phyloP scores from a whole-genome alignment of 2,113 vertebrate genomes.

The Herpailurus yagouaroundi region DNA sequence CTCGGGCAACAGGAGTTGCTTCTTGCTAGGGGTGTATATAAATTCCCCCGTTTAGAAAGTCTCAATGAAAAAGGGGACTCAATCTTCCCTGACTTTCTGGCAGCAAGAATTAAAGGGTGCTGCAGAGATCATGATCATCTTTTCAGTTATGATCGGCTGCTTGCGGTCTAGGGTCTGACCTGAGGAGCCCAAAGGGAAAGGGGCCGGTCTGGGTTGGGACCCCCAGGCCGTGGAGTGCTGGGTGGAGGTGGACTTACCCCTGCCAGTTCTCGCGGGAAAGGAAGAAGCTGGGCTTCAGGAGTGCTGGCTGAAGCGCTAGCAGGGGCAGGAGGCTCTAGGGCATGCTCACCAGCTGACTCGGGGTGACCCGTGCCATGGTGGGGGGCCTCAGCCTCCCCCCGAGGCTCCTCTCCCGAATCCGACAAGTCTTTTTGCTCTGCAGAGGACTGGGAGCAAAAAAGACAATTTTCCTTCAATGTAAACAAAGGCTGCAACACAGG shows the following conservation, averaged over 20 bases:
- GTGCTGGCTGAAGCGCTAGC: conserved; percentile 79
- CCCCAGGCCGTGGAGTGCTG: conserved; percentile 65
- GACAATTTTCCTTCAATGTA: conserved; percentile 86
- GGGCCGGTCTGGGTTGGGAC: not conserved
- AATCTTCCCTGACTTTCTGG: not conserved
- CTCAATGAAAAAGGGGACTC: not conserved
- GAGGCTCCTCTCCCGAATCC: conserved; percentile 86
- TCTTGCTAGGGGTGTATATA: not conserved
- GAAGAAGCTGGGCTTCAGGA: conserved; percentile 83
- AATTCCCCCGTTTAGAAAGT: not conserved
- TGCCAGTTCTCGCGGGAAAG: conserved; percentile 83
- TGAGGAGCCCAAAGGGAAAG: not conserved
- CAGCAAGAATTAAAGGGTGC: not conserved
- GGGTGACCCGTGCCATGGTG: conserved; percentile 77
- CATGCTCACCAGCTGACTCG: conserved; percentile 80
- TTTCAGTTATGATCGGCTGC: not conserved
- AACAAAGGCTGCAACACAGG: conserved; percentile 61
- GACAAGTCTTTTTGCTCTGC: conserved; percentile 87
- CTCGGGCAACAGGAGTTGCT: not conserved
- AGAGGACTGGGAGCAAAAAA: conserved; percentile 88
- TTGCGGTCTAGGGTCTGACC: not conserved
- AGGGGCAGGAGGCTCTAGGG: conserved; percentile 82
- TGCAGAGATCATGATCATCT: not conserved
- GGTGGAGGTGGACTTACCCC: conserved; percentile 84
- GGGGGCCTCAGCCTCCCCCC: conserved; percentile 84